These are phyloP conservation scores for Drosophila ogumai DNA, from an alignment of 1,140 invertebrate genomes.

Conservation along the genomic window DNA sequence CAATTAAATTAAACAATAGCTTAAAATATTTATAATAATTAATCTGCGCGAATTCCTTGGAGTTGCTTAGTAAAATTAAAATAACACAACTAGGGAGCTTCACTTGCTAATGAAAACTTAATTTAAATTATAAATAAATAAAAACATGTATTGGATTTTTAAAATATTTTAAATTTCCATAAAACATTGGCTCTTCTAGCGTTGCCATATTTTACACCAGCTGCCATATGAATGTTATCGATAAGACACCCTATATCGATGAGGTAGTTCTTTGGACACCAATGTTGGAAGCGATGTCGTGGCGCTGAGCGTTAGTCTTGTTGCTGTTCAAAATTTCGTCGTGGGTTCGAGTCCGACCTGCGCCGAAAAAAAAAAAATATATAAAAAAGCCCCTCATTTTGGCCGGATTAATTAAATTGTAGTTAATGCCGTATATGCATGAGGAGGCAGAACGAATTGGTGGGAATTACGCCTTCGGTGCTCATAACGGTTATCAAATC, in stretches of 20 bases:
- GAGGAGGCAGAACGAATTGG: conserved; percentile 64
- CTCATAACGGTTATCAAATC: conserved; percentile 69
- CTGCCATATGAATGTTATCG: background rate
- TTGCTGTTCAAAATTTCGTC: background rate
- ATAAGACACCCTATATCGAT: background rate
- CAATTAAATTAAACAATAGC: background rate
- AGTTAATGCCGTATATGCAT: conserved; percentile 66
- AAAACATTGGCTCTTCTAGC: background rate
- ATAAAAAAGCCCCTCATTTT: conserved; percentile 54
- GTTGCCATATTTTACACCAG: background rate
- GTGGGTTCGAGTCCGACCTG: background rate
- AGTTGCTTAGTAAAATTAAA: background rate
- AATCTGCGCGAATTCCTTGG: background rate
- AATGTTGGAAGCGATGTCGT: rapidly evolving
- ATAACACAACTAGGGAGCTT: no score
- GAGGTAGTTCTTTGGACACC: background rate
- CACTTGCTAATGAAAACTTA: no score
- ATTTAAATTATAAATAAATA: background rate
- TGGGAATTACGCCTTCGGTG: conserved; percentile 74
- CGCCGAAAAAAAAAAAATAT: no score
- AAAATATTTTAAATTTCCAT: background rate
- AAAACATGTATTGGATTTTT: background rate
- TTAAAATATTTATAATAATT: background rate
- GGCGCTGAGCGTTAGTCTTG: conserved; percentile 1
- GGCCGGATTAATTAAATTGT: conserved; percentile 67